Evolutionary conservation across 1,140 invertebrate genomes (phyloP).

Genomic region (Drosophila aff.): DNA sequence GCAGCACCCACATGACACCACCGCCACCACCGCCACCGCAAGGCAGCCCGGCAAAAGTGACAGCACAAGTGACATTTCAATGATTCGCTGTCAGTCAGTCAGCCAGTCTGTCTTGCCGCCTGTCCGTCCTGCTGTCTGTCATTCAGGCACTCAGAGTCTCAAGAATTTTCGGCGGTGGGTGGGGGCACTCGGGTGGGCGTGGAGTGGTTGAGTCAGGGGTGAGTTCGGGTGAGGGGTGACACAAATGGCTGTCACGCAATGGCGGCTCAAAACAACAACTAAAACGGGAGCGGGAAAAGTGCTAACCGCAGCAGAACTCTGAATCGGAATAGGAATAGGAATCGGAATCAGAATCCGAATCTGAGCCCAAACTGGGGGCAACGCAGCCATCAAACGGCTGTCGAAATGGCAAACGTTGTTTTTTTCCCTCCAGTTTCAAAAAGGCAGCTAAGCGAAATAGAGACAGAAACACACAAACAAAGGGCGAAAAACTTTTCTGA

Average conservation of each 20-base stretch:
- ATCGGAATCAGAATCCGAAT: not conserved
- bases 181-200: slow-evolving; percentile 9
- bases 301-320: slow-evolving; percentile 54
- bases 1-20: slow-evolving; percentile 14
- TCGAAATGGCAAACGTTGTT: slow-evolving; percentile 62
- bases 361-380: slow-evolving; percentile 2
- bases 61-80: slow-evolving; percentile 69
- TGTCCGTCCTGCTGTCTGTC: slow-evolving; percentile 22
- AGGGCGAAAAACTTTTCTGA: slow-evolving; percentile 25
- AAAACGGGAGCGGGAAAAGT: slow-evolving; percentile 39
- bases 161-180: slow-evolving; percentile 14
- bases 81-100: slow-evolving; percentile 65
- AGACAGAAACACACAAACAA: slow-evolving; percentile 16
- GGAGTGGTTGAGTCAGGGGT: not conserved
- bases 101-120: slow-evolving; percentile 20
- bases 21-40: slow-evolving; percentile 17
- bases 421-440: slow-evolving; percentile 41
- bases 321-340: not conserved
- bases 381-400: slow-evolving; percentile 55
- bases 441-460: slow-evolving; percentile 11
- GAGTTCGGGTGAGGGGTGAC: not conserved
- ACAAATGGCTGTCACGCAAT: slow-evolving; percentile 67
- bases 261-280: slow-evolving; percentile 51
- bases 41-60: slow-evolving; percentile 47
- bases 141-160: slow-evolving; percentile 41